These are phyloP conservation scores for Loris lydekkerianus DNA, from an alignment of 2,797 vertebrate genomes.

Conservation along the genomic window DNA sequence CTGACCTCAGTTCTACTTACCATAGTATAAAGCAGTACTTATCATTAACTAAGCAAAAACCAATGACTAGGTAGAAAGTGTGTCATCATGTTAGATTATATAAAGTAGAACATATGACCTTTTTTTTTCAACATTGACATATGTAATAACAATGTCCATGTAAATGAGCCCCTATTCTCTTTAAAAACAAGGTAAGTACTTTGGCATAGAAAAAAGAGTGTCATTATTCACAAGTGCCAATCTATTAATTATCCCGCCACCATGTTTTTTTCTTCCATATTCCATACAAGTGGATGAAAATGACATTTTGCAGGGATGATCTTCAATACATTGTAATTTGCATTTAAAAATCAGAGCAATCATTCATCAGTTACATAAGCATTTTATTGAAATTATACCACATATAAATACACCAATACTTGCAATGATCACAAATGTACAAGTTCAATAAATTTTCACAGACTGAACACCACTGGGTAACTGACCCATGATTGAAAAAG, in stretches of 20 bases:
- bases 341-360: conserved; percentile 21
- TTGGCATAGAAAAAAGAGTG: not conserved
- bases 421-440: not conserved
- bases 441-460: not conserved
- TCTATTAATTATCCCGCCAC: not conserved
- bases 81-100: not conserved
- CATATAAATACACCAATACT: not conserved
- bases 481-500: not conserved
- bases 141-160: not conserved
- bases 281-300: not conserved
- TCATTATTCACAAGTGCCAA: not conserved
- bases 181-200: not conserved
- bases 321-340: conserved; percentile 8
- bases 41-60: not conserved
- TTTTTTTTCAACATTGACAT: not conserved
- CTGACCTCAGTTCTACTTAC: not conserved
- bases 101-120: not conserved
- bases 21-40: not conserved
- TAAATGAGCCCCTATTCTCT: not conserved
- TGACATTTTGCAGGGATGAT: not conserved
- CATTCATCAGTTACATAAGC: not conserved
- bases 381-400: not conserved
- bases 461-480: not conserved
- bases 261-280: not conserved
- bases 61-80: not conserved